Percentiles rank a stretch among this genome's conserved stretches.
These are phyloP conservation scores for Drosophila orena DNA, from an alignment of 1,140 invertebrate species.

Conservation along the genomic window DNA sequence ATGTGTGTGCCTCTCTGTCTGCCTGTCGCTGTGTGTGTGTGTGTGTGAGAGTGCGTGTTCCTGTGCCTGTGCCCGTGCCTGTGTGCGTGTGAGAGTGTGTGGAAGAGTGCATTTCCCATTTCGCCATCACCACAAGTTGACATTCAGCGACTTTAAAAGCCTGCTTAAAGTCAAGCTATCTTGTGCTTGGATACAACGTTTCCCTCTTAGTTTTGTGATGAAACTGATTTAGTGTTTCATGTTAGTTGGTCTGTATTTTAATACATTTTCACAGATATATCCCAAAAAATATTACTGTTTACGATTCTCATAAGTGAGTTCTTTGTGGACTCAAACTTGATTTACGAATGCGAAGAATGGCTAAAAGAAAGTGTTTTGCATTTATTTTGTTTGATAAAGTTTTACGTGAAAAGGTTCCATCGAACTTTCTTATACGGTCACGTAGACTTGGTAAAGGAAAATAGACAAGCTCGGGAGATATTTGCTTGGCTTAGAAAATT, in stretches of 20 bases:
- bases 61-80: not conserved
- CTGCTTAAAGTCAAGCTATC: conserved; percentile 43
- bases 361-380: not conserved
- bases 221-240: not conserved
- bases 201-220: not conserved
- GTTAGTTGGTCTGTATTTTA: not conserved
- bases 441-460: conserved; percentile 11
- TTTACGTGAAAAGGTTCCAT: not conserved
- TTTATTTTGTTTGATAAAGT: not conserved
- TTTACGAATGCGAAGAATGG: too few species aligned
- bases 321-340: too few species aligned
- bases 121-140: conserved; percentile 37
- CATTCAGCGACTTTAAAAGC: conserved; percentile 47
- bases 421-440: conserved; percentile 8
- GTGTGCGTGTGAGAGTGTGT: not conserved
- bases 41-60: not conserved
- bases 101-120: conserved; percentile 50
- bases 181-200: not conserved
- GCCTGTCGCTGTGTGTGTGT: not conserved
- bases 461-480: not conserved
- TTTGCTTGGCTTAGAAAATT: conserved; percentile 56
- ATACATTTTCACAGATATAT: not conserved
- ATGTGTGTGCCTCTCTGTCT: conserved; percentile 27
- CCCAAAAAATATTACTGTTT: too few species aligned
- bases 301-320: too few species aligned